Evolutionary conservation across 2,113 vertebrate genomes (phyloP).

Genomic region (Asarcornis scutulata): DNA sequence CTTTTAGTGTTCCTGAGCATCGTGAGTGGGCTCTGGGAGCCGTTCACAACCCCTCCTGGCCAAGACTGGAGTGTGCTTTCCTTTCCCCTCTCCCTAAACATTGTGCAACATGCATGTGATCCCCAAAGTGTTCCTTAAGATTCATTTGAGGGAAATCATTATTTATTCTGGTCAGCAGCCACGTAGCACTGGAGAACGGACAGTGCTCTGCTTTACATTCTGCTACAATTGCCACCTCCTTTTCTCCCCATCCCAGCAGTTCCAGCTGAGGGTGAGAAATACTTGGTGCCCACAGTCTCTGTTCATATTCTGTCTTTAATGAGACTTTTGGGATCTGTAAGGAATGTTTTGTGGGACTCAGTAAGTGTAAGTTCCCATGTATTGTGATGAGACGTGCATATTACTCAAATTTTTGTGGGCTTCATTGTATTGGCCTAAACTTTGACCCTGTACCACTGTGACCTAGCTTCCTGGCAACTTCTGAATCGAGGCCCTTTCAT

Average conservation of each 20-base stretch:
- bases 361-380: conserved; percentile 51
- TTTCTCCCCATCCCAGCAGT: neutral
- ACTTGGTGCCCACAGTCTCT: conserved; percentile 24
- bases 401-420: conserved; percentile 63
- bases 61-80: neutral
- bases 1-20: neutral
- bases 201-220: conserved; percentile 37
- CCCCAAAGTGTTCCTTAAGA: conserved; percentile 5
- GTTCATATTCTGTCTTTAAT: conserved; percentile 1
- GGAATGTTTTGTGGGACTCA: neutral
- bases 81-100: neutral
- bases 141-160: conserved; percentile 21
- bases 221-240: conserved; percentile 5
- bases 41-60: neutral
- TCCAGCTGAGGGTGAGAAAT: conserved; percentile 34
- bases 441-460: conserved; percentile 47
- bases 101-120: neutral
- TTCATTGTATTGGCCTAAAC: conserved; percentile 65
- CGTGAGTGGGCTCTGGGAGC: neutral
- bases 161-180: conserved; percentile 47
- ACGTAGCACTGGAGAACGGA: neutral
- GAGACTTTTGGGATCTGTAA: conserved; percentile 25
- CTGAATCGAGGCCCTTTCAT: conserved; percentile 62
- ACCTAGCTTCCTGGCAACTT: conserved; percentile 61
- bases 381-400: conserved; percentile 57